These are phyloP conservation scores for Diplolepis rosae DNA, from an alignment of 2,888 invertebrate species.

Conservation along the genomic window DNA sequence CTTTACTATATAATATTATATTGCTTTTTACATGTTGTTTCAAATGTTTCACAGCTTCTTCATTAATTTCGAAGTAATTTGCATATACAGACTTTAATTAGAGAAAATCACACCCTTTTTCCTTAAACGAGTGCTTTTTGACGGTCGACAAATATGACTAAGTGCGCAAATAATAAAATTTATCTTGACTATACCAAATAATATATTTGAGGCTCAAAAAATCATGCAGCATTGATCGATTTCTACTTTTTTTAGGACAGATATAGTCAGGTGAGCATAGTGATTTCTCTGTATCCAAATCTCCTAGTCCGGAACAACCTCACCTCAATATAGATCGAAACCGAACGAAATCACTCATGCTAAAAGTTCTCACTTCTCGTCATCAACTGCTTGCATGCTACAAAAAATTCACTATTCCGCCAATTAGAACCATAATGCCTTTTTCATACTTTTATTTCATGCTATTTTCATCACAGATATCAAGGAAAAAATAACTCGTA, in stretches of 20 bases:
- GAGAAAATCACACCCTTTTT: too few species aligned
- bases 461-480: neutral
- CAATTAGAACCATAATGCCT: neutral
- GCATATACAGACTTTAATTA: too few species aligned
- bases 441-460: neutral
- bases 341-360: constrained; percentile 49
- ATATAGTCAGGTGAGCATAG: constrained; percentile 47
- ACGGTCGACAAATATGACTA: neutral
- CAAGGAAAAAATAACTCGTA: neutral
- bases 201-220: constrained; percentile 1
- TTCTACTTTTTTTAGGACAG: constrained; percentile 51
- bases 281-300: constrained; percentile 56
- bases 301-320: constrained; percentile 54
- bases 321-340: constrained; percentile 46
- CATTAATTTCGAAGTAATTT: too few species aligned
- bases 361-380: constrained; percentile 45
- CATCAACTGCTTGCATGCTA: constrained; percentile 15
- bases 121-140: too few species aligned
- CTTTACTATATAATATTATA: too few species aligned
- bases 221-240: constrained; percentile 19
- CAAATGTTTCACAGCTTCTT: too few species aligned
- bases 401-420: neutral
- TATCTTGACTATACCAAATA: neutral
- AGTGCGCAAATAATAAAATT: neutral
- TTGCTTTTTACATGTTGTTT: too few species aligned